These are phyloP conservation scores for Mormyrus hasselquistii DNA, from an alignment of 2,797 vertebrate species.

Conservation along the genomic window DNA sequence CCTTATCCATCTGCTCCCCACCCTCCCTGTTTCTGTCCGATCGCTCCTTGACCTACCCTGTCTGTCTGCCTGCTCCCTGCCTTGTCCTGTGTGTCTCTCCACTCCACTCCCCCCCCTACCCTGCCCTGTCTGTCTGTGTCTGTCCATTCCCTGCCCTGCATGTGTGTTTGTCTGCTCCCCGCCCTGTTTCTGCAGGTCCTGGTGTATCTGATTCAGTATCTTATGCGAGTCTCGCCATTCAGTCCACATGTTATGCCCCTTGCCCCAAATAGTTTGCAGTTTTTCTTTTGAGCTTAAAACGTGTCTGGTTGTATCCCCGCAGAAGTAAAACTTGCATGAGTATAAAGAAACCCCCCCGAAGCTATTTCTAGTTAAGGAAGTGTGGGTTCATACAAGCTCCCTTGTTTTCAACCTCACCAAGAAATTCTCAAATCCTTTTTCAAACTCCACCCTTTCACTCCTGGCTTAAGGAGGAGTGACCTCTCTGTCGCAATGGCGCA, in stretches of 20 bases:
- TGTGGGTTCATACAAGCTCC: not conserved
- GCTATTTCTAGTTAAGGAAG: not conserved
- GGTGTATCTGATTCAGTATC: not conserved
- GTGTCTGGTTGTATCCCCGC: not conserved
- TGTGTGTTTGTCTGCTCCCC: too few relatives aligned
- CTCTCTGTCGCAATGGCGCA: not conserved
- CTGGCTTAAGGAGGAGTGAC: not conserved
- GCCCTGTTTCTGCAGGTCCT: not conserved
- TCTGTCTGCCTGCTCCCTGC: not conserved
- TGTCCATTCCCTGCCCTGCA: not conserved
- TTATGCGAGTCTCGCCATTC: not conserved
- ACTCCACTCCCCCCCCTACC: not conserved
- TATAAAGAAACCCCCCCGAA: conserved; percentile 8
- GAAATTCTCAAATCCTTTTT: conserved; percentile 6
- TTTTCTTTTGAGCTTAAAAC: not conserved
- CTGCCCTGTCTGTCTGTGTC: not conserved
- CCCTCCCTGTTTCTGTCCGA: not conserved
- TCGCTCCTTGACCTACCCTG: not conserved
- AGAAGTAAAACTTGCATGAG: conserved; percentile 16
- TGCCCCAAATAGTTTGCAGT: not conserved
- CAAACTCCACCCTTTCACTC: not conserved
- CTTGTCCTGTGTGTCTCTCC: too few relatives aligned
- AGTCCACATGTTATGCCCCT: not conserved
- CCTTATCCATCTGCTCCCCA: not conserved
- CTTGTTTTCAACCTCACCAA: not conserved